These are phyloP conservation scores for Oikopleura vanhoeffeni DNA, from an alignment of 23 tunicate species.

Conservation along the genomic window DNA sequence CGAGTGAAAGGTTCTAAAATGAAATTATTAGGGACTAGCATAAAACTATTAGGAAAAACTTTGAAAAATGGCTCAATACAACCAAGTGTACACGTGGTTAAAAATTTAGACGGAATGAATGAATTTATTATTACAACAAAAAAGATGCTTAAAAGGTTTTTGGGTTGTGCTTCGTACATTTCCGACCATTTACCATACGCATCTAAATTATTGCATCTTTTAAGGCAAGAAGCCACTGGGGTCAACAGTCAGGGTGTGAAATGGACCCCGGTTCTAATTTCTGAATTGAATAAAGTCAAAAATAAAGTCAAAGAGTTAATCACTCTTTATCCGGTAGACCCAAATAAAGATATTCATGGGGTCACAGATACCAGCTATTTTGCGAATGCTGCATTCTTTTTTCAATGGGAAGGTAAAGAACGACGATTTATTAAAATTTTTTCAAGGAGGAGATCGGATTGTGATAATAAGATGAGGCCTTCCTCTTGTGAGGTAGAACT, in stretches of 20 bases:
- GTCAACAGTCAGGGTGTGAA: background rate
- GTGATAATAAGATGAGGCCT: background rate
- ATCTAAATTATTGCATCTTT: too few relatives aligned
- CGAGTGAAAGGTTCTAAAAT: too few relatives aligned
- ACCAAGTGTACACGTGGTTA: background rate
- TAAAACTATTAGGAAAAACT: too few relatives aligned
- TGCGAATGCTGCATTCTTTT: background rate
- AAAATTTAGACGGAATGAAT: too few relatives aligned
- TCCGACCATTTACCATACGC: too few relatives aligned
- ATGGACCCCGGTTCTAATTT: background rate
- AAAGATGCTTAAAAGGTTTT: background rate
- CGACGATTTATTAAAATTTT: too few relatives aligned
- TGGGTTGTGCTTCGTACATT: background rate
- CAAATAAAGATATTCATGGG: background rate
- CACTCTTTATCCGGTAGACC: background rate
- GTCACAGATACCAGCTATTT: background rate
- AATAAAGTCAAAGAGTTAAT: too few relatives aligned
- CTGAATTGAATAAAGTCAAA: background rate
- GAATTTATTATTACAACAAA: background rate
- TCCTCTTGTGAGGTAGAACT: background rate
- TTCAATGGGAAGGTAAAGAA: background rate
- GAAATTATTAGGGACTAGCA: too few relatives aligned
- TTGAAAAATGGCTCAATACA: background rate
- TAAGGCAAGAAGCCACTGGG: too few relatives aligned
- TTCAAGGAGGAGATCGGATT: background rate